Base-by-base conservation (phyloP, 1,140 invertebrate species). In the Scylla paramamosain region DNA sequence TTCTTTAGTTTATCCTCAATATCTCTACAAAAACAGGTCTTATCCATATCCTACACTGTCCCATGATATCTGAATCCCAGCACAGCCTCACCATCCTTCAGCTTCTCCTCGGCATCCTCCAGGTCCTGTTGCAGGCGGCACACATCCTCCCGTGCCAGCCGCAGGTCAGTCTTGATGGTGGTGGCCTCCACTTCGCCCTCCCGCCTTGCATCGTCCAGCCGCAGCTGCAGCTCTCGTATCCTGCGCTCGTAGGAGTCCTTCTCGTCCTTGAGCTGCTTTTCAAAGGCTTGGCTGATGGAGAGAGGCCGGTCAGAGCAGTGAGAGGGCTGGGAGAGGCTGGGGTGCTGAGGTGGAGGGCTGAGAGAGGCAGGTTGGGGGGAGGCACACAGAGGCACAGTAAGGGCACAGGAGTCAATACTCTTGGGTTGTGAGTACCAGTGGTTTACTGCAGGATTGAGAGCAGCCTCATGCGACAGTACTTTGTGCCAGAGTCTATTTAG, bases 71-170 rank as follows among this genome's bases (percentile, higher is more conserved):
- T 25, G 59, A 4, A 16, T 4, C 20, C 8, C 20, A 16, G 7
- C 59, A 8, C 20, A 25, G 10, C 59, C 77, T 88, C 84, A 96
- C 96, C 95, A 39, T 96, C 96, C 39, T 95, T 96, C 16, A 96
- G 95, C 87, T 95, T 96, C 39, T 93, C 94, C 83, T 96, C 96
- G n/a, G 96, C 96, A 82, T 96, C 96, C 48, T 96, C 95, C 29
- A 96, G 86, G 77, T 96, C 96, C 29, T 96, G 96, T 67, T 96
- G 96, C 29, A 96, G 94, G n/a, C 96, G 84, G 67, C 84, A 83
- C 8, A 95, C 94, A 92, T 96, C 96, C 59, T 96, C 96, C 31
- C 94, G 83, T 7, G 96, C 95, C 39, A 95, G 48, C 86, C 96
- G 82, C 2, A 96, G 88, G 86, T 96, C 96, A 0, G 96, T 96